Evolutionary conservation across 2,113 vertebrate genomes (phyloP), one percentile per base, ranked within the genome.

Genomic region (Kryptolebias marmoratus): DNA sequence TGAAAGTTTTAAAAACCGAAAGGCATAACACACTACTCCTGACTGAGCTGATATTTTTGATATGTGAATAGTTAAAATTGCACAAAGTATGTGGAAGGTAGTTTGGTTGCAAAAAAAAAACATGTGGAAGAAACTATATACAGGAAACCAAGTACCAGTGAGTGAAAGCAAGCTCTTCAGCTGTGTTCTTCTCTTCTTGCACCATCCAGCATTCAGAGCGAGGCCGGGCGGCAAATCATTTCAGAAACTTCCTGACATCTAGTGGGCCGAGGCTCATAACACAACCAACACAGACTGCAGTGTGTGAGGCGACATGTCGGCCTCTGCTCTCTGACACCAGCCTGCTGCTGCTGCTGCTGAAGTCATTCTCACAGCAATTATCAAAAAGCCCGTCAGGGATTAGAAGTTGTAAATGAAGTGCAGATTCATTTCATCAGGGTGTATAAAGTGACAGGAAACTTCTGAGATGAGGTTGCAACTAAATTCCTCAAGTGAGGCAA

Each of bases 221-320:
- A 42, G 45, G 18, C 39, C 52, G 30, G 18, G 27, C 13, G 5
- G 64, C 5, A 63, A 45, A 11, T 39, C 22, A 36, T 4, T 44
- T 16, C 52, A 22, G 47, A 50, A 64, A 10, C 13, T 64, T 63
- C 52, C 64, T 79, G 5, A 88, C 84, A 82, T 87, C 92, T 92
- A 81, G 81, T 88, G 92, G 86, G 65, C 31, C 2, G 6, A 15
- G 4, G 10, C 27, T 27, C 2, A 4, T 11, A 81, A 22, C 71
- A 64, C 85, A 87, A 49, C 60, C 45, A 59, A 1, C 22, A 1
- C 8, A 18, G 4, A 4, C 11, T 44, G 18, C 16, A 18, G 32
- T n/a, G 16, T 27, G 16, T 27, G n/a, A 11, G 5, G 5, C 1
- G 0, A 36, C 39, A 42, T 11, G 39, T 59, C n/a, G 39, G 11